A percentile compares a stretch with the other conserved stretches of the same genome.
phyloP scores from a whole-genome alignment of 2,113 vertebrate genomes.

The Odobenus rosmarus region DNA sequence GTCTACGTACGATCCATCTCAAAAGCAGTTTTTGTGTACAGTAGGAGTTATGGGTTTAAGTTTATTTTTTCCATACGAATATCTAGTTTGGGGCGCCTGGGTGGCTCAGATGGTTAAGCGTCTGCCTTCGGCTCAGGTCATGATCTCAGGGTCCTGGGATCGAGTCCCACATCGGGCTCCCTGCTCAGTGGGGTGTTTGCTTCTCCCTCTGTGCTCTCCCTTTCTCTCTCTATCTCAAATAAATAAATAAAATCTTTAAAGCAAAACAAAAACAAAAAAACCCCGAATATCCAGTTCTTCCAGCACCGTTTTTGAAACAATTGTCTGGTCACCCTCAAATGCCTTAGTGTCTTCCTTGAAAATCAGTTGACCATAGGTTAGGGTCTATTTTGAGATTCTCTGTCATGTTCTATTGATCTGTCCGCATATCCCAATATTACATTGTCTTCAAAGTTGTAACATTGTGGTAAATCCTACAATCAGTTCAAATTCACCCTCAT shows the following conservation, averaged over 20 bases:
- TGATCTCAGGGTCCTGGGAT: no score
- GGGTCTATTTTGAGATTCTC: neutral
- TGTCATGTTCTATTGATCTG: rapidly evolving
- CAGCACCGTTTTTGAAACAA: neutral
- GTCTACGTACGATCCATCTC: neutral
- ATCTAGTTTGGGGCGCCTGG: no score
- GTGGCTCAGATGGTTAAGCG: no score
- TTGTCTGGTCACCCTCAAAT: neutral
- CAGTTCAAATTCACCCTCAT: neutral
- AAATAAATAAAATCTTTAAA: no score
- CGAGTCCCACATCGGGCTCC: no score
- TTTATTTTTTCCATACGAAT: neutral
- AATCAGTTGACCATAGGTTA: neutral
- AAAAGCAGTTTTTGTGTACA: neutral
- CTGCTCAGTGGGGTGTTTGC: no score
- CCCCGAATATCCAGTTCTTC: neutral
- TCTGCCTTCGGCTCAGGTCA: no score
- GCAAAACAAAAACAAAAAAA: no score
- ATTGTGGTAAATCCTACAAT: neutral
- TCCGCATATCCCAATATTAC: neutral
- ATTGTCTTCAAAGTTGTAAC: neutral
- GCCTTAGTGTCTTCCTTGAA: neutral
- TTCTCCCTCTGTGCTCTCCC: no score
- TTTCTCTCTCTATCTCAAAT: no score
- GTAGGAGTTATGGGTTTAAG: neutral